Evolutionary conservation across 2,888 invertebrate species (phyloP).

Genomic region (Fragum fragum): DNA sequence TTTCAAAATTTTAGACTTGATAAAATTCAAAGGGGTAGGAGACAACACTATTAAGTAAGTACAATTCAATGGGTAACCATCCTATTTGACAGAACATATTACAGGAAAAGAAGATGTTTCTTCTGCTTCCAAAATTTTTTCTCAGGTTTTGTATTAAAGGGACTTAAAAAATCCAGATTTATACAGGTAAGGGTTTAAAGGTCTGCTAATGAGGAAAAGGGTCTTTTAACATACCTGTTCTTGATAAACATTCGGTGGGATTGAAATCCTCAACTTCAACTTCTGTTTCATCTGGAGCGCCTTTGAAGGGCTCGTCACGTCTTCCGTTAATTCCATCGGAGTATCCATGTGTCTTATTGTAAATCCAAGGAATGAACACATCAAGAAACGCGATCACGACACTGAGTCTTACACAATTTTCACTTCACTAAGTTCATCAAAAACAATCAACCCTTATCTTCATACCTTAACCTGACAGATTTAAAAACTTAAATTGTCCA

Average conservation of each 20-base stretch:
- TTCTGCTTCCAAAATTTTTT: too few species aligned
- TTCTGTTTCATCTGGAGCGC: slow-evolving; percentile 67
- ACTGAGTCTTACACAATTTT: not conserved
- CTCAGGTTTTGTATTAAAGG: too few species aligned
- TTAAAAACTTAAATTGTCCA: not conserved
- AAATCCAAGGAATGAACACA: slow-evolving; percentile 29
- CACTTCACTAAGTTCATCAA: not conserved
- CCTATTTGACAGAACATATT: too few species aligned
- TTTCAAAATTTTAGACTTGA: too few species aligned
- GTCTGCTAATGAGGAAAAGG: not conserved
- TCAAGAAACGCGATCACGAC: not conserved
- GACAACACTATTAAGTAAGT: too few species aligned
- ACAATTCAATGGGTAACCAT: too few species aligned
- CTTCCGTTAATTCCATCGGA: slow-evolving; percentile 44
- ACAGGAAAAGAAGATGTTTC: too few species aligned
- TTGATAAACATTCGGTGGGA: slow-evolving; percentile 13
- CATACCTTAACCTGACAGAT: too few species aligned
- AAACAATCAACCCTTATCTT: slow-evolving; percentile 3
- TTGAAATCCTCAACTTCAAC: slow-evolving; percentile 53
- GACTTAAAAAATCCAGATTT: too few species aligned
- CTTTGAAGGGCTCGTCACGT: slow-evolving; percentile 62
- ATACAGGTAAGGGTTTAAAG: too few species aligned
- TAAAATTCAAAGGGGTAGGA: too few species aligned
- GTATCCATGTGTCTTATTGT: slow-evolving; percentile 34
- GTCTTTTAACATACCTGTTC: slow-evolving; percentile 29